Evolutionary conservation across 2,888 invertebrate species (phyloP), one percentile per base, ranked within the genome.

Genomic region (Acronicta alni): DNA sequence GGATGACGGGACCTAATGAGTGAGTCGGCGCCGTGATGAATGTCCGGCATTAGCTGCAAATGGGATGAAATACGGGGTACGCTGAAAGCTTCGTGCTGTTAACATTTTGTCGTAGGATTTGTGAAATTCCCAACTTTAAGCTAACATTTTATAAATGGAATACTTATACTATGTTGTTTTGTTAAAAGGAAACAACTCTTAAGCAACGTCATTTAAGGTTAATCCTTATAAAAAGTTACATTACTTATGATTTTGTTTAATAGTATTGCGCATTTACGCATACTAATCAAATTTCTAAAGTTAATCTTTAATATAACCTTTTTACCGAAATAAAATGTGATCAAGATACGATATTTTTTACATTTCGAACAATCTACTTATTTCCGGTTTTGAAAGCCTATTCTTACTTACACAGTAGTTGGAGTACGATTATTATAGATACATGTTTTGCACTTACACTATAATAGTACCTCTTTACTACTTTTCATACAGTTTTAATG

Each of bases 41-140:
- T 73, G 44, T 57, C 49, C n/a, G 35, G 37, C 74, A 74, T 75
- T 75, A 70, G 55, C 57, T 43, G 43, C 44, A 42, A 73, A 74
- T 64, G 51, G 64, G 49, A 67, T 65, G 59, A 56, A 51, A 63
- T 60, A 55, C 53, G 44, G 35, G 30, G 37, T 23, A 49, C 10
- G 48, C 39, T 51, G 38, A n/a, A 52, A 44, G 32, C 8, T 43
- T 16, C 10, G 18, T 37, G 35, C 42, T 43, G 48, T 49, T 52
- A 47, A 58, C 35, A 52, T 54, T 38, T 30, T 38, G 26, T 15
- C 53, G 41, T 23, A 38, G 38, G 20, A 47, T 41, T 51, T 39
- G 43, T 46, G 58, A 54, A 59, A 67, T 66, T 43, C 51, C 67
- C 67, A 47, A 35, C 15, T 39, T 18, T 20, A 15, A 51, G n/a